Evolutionary conservation across 2,888 invertebrate genomes (phyloP).

Genomic region (Aelia acuminata): DNA sequence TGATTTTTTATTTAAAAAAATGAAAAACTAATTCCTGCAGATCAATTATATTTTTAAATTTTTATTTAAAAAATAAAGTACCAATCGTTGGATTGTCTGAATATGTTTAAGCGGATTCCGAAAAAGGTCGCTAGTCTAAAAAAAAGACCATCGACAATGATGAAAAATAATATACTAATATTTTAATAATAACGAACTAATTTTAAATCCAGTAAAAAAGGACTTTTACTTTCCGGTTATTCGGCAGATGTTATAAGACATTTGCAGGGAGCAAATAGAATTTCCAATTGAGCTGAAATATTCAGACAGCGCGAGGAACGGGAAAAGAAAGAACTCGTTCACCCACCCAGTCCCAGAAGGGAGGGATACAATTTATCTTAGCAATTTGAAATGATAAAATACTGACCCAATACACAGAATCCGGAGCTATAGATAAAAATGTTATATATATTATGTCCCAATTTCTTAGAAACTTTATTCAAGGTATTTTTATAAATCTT

Average conservation of each 20-base stretch:
- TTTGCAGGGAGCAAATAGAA: neutral
- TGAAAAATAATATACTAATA: too few relatives aligned
- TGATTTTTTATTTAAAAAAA: too few relatives aligned
- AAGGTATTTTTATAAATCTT: neutral
- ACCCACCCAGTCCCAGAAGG: neutral
- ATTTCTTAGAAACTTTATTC: neutral
- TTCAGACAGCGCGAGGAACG: neutral
- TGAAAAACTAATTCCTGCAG: too few relatives aligned
- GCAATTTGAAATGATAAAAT: neutral
- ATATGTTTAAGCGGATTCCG: too few relatives aligned
- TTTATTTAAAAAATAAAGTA: too few relatives aligned
- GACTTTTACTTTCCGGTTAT: neutral
- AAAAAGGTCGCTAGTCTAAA: too few relatives aligned
- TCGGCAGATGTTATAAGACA: neutral
- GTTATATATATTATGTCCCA: neutral
- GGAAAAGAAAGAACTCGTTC: slow-evolving; percentile 21
- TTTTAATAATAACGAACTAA: neutral
- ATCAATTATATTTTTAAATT: too few relatives aligned
- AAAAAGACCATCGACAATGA: too few relatives aligned
- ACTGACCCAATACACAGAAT: neutral
- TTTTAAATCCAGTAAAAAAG: neutral
- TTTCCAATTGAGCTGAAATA: slow-evolving; percentile 29
- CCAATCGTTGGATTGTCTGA: too few relatives aligned
- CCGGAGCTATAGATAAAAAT: neutral
- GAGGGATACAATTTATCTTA: neutral